Evolutionary conservation across 2,888 invertebrate species (phyloP).

Genomic region (Phengaris arion): DNA sequence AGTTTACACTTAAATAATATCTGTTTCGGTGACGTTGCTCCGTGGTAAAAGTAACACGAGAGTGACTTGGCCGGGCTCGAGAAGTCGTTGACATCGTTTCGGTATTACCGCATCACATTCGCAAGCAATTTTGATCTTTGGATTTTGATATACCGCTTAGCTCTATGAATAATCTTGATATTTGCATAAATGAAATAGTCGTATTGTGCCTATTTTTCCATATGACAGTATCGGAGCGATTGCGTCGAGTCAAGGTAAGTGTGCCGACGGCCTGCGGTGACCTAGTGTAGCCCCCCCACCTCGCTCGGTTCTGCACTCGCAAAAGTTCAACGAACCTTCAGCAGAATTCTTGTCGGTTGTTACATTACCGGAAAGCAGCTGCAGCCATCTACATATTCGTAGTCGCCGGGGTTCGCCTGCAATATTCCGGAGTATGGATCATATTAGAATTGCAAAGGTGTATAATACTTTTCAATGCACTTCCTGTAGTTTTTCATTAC

Average conservation of each 20-base stretch:
- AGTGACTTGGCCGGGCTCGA: conserved; percentile 8
- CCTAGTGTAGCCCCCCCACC: conserved; percentile 74
- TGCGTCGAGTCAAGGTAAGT: conserved; percentile 78
- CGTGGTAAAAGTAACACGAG: conserved; percentile 28
- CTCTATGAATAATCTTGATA: conserved; percentile 33
- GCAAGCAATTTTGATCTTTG: conserved; percentile 12
- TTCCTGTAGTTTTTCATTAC: not conserved
- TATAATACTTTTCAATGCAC: conserved; percentile 17
- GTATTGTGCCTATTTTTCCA: conserved; percentile 71
- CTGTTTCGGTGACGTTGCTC: conserved; percentile 25
- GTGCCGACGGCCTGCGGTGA: conserved; percentile 77
- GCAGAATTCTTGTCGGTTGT: conserved; percentile 77
- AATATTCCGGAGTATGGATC: conserved; percentile 1
- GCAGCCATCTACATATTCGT: conserved; percentile 53
- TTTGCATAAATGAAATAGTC: conserved; percentile 49
- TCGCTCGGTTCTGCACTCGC: conserved; percentile 75
- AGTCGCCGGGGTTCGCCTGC: conserved; percentile 9
- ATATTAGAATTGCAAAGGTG: conserved; percentile 18
- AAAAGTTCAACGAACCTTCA: conserved; percentile 75
- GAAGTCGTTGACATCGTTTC: conserved; percentile 24
- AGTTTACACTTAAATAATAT: conserved; percentile 2
- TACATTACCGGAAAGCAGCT: conserved; percentile 77
- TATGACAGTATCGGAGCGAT: conserved; percentile 53
- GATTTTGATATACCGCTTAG: not conserved
- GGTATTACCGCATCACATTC: conserved; percentile 22